Base-by-base conservation (phyloP, 2,888 invertebrate genomes). In the Thymelicus acteon region DNA sequence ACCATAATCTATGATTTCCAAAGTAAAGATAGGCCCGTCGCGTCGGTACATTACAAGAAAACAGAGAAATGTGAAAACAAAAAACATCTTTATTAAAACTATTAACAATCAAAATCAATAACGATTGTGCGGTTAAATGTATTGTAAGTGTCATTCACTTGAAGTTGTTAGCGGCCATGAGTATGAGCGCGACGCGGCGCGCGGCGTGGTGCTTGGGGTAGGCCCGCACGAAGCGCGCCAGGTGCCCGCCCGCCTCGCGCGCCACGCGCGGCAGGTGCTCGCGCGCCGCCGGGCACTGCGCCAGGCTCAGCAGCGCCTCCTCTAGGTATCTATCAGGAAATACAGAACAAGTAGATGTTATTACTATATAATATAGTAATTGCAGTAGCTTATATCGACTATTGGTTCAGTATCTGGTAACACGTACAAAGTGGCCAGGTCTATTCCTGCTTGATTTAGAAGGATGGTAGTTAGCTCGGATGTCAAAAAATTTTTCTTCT, bases 231-330 rank as follows among this genome's bases (percentile, higher is more conserved):
- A 90, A 91, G 64, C 75, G 81, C 2, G 80, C 75, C 19, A 91
- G 82, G 67, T 97, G 97, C 77, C 95, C 95, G 77, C 95, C 95
- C 13, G 98, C 94, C 75, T 96, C 96, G 64, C 95, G 94, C 49
- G 98, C 91, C 10, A 98, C 97, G 72, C 95, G 94, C 0, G 97
- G 97, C 80, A 98, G 95, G 85, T 98, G 97, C 75, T 96, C 96
- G 76, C 96, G 95, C 0, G 97, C 97, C 13, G 96, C 95, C 0
- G 96, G 95, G 10, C 90, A 89, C 5, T 95, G 91, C 82, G 97
- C 96, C 75, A 98, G 91, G 83, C 96, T 96, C 83, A 98, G 94
- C 75, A 98, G 94, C 0, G 98, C 97, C 82, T 98, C 98, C 82
- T 97, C 96, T 71, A 98, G 92, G 91, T 97, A 98, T 84, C 98